Conservation (phyloP, 1,140 invertebrate species). For the Drosophila erecta region DNA sequence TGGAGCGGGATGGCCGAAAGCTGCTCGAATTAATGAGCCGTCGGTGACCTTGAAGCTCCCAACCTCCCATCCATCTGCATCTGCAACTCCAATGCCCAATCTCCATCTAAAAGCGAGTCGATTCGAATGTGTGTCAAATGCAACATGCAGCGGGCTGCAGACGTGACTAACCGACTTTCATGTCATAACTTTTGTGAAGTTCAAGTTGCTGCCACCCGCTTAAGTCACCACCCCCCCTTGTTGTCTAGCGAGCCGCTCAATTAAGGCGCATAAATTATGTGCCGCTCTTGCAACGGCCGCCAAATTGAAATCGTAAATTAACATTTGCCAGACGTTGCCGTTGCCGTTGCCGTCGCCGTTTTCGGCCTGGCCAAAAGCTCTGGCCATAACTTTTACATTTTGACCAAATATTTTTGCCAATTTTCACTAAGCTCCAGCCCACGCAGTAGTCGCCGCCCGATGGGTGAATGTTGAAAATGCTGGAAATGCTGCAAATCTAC, state of each 20-base stretch:
- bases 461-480: constrained; percentile 61
- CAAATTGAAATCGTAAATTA: constrained; percentile 84
- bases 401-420: constrained; percentile 83
- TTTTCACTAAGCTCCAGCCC: constrained; percentile 78
- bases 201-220: constrained; percentile 58
- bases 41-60: constrained; percentile 63
- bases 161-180: constrained; percentile 83
- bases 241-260: constrained; percentile 66
- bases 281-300: constrained; percentile 57
- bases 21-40: constrained; percentile 53
- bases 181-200: constrained; percentile 81
- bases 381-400: constrained; percentile 80
- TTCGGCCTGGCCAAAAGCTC: background rate
- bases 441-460: constrained; percentile 74
- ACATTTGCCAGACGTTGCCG: constrained; percentile 73
- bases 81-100: background rate
- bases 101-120: constrained; percentile 20
- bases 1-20: constrained; percentile 38
- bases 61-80: constrained; percentile 4
- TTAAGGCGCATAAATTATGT: constrained; percentile 82
- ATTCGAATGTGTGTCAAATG: constrained; percentile 82
- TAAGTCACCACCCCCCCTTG: constrained; percentile 8
- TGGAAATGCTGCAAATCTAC: constrained; percentile 28
- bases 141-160: constrained; percentile 66
- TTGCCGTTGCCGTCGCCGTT: constrained; percentile 1